Evolutionary conservation across 1,140 invertebrate genomes (phyloP).

Genomic region (Drosophila burlai): DNA sequence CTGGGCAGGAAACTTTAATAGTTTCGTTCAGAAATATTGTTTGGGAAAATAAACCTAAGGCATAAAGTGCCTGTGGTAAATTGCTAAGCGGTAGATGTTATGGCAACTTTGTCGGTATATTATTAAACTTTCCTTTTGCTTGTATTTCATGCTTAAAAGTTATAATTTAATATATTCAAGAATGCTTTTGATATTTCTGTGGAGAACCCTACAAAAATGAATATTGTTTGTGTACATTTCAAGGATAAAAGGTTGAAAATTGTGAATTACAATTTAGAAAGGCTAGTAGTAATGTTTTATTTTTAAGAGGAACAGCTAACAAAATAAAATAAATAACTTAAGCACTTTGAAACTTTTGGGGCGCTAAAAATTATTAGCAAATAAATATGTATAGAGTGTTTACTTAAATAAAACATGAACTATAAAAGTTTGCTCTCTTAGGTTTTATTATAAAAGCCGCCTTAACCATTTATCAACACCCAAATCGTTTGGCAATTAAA

Average conservation of each 20-base stretch:
- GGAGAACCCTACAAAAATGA: too few species aligned
- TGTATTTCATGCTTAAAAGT: neutral
- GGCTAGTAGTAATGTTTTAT: neutral
- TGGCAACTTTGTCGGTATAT: neutral
- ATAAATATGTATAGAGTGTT: neutral
- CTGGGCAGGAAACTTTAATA: neutral
- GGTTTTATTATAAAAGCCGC: neutral
- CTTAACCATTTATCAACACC: neutral
- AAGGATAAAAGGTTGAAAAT: too few species aligned
- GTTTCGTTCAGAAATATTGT: neutral
- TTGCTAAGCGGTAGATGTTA: neutral
- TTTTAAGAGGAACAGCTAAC: neutral
- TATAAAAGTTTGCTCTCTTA: neutral
- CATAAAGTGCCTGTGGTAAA: neutral
- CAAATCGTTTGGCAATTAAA: constrained; percentile 15
- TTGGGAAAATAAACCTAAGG: neutral
- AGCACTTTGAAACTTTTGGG: neutral
- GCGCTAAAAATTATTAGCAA: neutral
- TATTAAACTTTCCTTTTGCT: constrained; percentile 11
- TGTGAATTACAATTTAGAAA: neutral
- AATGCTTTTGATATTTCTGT: neutral
- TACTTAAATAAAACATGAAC: neutral
- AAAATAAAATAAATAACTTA: neutral
- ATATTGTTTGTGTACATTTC: neutral
- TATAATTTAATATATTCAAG: constrained; percentile 1